Evolutionary conservation across 2,888 invertebrate genomes (phyloP).

Genomic region (Auanema freiburgensis): DNA sequence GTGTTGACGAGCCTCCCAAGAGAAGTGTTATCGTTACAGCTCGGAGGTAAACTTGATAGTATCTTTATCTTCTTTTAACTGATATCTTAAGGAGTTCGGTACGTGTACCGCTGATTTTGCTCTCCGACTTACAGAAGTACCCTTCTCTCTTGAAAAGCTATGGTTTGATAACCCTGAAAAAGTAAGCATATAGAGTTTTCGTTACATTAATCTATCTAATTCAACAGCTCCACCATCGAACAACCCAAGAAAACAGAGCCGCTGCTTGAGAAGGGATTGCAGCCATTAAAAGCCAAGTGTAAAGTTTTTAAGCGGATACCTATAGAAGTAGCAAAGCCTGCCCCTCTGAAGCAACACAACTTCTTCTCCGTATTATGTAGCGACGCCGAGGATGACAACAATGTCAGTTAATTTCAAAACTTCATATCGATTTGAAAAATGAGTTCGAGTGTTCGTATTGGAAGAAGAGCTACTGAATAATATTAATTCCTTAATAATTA

Average conservation of each 20-base stretch:
- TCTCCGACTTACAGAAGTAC: conserved; percentile 40
- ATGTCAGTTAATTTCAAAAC: conserved; percentile 7
- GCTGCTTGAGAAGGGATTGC: conserved; percentile 11
- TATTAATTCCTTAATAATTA: too few species aligned
- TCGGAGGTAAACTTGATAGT: conserved; percentile 57
- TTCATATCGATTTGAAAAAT: too few species aligned
- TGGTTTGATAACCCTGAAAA: conserved; percentile 28
- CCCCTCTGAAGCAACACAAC: conserved; percentile 27
- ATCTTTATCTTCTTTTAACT: too few species aligned
- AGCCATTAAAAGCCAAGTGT: conserved; percentile 25
- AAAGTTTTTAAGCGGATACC: conserved; percentile 29
- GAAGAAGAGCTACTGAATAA: too few species aligned
- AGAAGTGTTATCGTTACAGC: conserved; percentile 76
- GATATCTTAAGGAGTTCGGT: conserved; percentile 30
- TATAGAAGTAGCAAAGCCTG: conserved; percentile 20
- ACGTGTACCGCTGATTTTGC: conserved; percentile 34
- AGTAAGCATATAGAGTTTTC: neutral
- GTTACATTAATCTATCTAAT: conserved; percentile 1
- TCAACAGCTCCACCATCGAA: too few species aligned
- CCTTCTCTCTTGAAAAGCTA: conserved; percentile 34
- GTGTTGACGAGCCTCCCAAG: conserved; percentile 92
- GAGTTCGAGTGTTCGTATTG: too few species aligned
- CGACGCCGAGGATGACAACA: conserved; percentile 30
- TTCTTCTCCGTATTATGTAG: conserved; percentile 28
- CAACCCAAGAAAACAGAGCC: too few species aligned